Evolutionary conservation across 2,113 vertebrate species (phyloP).

Genomic region (Apus apus): DNA sequence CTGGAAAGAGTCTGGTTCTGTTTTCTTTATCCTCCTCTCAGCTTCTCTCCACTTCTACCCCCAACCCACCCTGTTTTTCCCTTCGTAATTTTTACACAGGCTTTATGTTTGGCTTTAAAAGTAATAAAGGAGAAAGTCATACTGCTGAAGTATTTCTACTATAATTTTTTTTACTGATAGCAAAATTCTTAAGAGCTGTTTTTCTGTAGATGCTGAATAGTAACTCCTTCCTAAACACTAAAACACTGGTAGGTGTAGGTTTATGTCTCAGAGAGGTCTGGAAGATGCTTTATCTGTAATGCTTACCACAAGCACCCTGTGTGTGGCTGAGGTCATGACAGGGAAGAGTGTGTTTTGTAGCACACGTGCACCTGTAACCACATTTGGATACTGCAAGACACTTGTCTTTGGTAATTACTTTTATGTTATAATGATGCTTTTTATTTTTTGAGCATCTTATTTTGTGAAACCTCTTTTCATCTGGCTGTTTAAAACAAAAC

Average conservation of each 20-base stretch:
- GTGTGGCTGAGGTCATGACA: not conserved
- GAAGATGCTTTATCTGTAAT: not conserved
- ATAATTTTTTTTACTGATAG: not conserved
- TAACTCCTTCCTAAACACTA: not conserved
- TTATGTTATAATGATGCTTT: not conserved
- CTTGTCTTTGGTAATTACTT: rapidly evolving
- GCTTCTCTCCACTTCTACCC: too few relatives aligned
- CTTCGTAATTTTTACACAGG: not conserved
- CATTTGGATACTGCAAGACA: not conserved
- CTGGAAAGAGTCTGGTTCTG: not conserved
- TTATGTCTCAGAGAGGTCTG: not conserved
- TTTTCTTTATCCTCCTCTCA: not conserved
- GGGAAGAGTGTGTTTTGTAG: not conserved
- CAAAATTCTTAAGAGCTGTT: not conserved
- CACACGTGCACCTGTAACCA: not conserved
- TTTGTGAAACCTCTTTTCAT: not conserved
- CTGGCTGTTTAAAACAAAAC: not conserved
- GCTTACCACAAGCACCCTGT: not conserved
- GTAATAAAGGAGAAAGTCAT: not conserved
- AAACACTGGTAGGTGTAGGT: not conserved
- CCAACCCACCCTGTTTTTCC: not conserved
- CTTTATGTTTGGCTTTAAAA: not conserved
- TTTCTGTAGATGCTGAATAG: not conserved
- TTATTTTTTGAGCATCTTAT: not conserved
- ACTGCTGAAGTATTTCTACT: not conserved